These are phyloP conservation scores for Oncorhynchus masou DNA, from an alignment of 2,113 vertebrate genomes.

Conservation along the genomic window DNA sequence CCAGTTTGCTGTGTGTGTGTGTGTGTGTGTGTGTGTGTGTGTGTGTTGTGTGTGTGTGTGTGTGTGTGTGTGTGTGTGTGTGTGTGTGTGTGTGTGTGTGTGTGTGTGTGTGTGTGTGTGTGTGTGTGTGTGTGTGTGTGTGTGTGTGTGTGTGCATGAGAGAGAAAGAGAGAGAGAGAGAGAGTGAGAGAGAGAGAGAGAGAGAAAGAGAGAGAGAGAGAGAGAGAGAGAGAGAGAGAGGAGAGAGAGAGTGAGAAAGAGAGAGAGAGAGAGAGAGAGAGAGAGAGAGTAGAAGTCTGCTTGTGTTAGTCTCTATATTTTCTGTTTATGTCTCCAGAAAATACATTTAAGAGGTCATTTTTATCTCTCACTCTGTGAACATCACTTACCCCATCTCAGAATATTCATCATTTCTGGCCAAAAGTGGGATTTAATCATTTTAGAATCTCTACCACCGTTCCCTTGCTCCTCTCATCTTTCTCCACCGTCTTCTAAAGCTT, in stretches of 20 bases:
- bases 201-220: too few species aligned
- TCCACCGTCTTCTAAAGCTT: not conserved
- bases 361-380: not conserved
- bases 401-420: constrained; percentile 3
- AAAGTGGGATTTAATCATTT: constrained; percentile 19
- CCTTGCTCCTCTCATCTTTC: constrained; percentile 13
- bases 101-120: too few species aligned
- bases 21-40: not conserved
- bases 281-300: constrained; percentile 23
- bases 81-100: too few species aligned
- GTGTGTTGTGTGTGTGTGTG: not conserved
- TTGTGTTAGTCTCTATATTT: constrained; percentile 21
- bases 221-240: too few species aligned
- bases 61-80: not conserved
- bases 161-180: too few species aligned
- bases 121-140: too few species aligned
- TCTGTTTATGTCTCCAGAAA: constrained; percentile 1
- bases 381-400: not conserved
- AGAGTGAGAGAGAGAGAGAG: too few species aligned
- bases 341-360: constrained; percentile 3
- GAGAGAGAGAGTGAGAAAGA: too few species aligned
- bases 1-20: not conserved
- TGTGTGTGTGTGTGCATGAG: too few species aligned
- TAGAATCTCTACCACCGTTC: constrained; percentile 1
- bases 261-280: too few species aligned